These are phyloP conservation scores for Podotricha telesiphe DNA, from an alignment of 2,888 invertebrate genomes.

Conservation along the genomic window DNA sequence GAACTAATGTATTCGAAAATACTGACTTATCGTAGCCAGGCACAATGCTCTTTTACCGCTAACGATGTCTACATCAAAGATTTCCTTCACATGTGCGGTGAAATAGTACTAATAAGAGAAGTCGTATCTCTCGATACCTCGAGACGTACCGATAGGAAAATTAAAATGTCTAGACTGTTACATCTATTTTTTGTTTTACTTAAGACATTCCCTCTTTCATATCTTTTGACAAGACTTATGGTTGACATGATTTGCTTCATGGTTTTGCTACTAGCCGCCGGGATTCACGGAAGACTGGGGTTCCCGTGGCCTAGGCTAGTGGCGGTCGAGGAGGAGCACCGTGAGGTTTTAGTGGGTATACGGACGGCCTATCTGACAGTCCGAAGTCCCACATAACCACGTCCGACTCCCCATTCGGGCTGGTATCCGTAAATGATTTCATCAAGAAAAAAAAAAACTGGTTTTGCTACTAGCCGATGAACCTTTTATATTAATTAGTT, in stretches of 20 bases:
- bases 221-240: constrained; percentile 39
- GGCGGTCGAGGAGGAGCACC: no score
- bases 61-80: constrained; percentile 78
- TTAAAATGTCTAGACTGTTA: constrained; percentile 81
- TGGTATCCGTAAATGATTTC: no score
- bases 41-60: constrained; percentile 69
- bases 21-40: constrained; percentile 48
- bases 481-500: not conserved
- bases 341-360: no score
- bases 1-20: constrained; percentile 47
- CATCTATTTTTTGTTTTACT: constrained; percentile 67
- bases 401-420: no score
- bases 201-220: constrained; percentile 50
- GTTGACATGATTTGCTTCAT: no score
- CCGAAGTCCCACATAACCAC: no score
- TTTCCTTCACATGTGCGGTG: constrained; percentile 68
- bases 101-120: constrained; percentile 70
- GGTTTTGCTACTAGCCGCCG: no score
- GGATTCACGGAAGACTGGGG: no score
- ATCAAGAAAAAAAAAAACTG: no score
- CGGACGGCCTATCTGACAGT: no score
- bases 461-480: not conserved
- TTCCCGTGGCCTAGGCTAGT: no score
- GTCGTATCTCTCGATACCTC: constrained; percentile 69
- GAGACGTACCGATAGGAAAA: constrained; percentile 77